Evolutionary conservation across 2,888 invertebrate species (phyloP), one percentile per base, ranked within the genome.

Genomic region (Melitaea athalia): DNA sequence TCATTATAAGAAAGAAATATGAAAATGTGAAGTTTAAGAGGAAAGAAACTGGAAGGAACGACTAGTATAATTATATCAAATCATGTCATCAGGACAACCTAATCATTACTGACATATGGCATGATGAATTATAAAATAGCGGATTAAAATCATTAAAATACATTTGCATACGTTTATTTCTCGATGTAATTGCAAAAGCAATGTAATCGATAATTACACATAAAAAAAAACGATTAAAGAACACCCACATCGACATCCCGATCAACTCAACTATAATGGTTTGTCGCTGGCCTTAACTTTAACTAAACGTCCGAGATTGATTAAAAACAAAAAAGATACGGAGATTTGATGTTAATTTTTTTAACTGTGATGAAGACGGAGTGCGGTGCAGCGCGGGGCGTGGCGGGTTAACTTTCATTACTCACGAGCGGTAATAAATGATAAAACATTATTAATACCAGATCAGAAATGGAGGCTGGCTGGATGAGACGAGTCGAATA

Each of bases 371-470:
- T 91, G 91, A 91, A 91, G 92, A 92, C 87, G 79, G 87, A 91
- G 88, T 87, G 85, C 81, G 79, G 85, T 77, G 82, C 83, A 82
- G 85, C 82, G 85, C 85, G 85, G 90, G 91, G 92, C 92, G 92
- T 89, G 91, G 85, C 86, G 74, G 86, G 80, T 85, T 86, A 87
- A 91, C 87, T 91, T 91, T 90, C 92, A 92, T 92, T 92, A 92
- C 92, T 92, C 92, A 91, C 81, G 79, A 81, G 82, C 83, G 81
- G 85, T 92, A 90, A 92, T 91, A 92, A 92, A 92, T 92, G 91
- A 92, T 92, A 92, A 92, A 89, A 91, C 91, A 92, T 92, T 92
- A 92, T 92, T 92, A 92, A 92, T 92, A 88, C 84, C 84, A 80
- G 89, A 91, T 91, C 89, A 86, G 80, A 81, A 63, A 62, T 69